These are phyloP conservation scores for Caenorhabditis plicata DNA, from an alignment of 2,888 invertebrate species.

Conservation along the genomic window DNA sequence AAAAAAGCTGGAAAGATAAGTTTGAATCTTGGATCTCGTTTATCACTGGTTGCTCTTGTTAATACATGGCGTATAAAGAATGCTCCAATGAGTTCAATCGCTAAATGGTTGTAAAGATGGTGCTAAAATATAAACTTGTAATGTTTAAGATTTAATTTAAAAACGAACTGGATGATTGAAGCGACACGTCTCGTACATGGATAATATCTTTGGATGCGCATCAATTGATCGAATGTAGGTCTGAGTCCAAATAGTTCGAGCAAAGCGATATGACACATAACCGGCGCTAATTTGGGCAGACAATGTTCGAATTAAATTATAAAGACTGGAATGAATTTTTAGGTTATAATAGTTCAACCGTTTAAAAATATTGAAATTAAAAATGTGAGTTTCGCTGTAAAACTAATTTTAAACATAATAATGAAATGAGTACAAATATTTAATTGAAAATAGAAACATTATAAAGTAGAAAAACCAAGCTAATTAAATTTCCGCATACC, in stretches of 20 bases:
- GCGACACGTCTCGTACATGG: constrained; percentile 17
- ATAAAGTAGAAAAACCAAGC: no score
- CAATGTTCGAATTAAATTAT: constrained; percentile 11
- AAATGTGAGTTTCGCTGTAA: no score
- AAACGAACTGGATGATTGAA: constrained; percentile 25
- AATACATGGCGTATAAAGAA: constrained; percentile 27
- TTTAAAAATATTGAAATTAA: no score
- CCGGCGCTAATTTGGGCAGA: constrained; percentile 24
- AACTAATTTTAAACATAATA: no score
- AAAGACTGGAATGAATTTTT: constrained; percentile 6
- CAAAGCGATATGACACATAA: constrained; percentile 16
- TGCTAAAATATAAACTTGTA: constrained; percentile 9
- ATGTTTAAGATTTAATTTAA: not conserved
- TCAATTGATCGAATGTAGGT: constrained; percentile 7
- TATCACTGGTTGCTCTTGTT: constrained; percentile 14
- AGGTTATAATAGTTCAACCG: no score
- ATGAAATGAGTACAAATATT: no score
- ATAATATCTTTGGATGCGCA: constrained; percentile 9
- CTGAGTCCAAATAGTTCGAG: constrained; percentile 19
- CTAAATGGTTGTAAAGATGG: constrained; percentile 19
- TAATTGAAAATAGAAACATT: no score
- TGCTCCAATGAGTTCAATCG: constrained; percentile 23
- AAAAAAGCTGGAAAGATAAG: constrained; percentile 23
- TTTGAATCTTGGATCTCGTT: constrained; percentile 10
- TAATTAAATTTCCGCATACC: no score